Conservation (phyloP, 2,113 vertebrate species). For the Tylochromis polylepis region DNA sequence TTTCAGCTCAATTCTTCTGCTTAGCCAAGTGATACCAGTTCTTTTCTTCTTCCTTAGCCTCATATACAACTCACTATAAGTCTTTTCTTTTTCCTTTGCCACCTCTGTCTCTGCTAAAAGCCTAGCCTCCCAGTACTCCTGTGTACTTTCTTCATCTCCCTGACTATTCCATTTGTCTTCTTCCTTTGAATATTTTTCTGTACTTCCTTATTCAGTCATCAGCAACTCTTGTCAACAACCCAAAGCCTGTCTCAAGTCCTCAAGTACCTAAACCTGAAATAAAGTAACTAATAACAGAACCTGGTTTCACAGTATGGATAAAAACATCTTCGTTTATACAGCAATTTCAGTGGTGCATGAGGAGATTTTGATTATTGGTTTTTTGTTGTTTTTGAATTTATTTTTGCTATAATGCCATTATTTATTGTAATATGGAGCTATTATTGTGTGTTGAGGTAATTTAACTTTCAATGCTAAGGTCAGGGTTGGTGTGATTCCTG, state of each 20-base stretch:
- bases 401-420: constrained; percentile 16
- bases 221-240: neutral
- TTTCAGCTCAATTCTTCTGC: neutral
- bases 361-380: neutral
- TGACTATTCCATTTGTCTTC: neutral
- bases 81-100: neutral
- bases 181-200: neutral
- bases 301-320: neutral
- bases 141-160: neutral
- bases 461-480: neutral
- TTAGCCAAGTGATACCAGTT: neutral
- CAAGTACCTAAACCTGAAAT: neutral
- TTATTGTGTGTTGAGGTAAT: constrained; percentile 24
- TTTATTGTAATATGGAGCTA: neutral
- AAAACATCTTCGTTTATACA: neutral
- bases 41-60: neutral
- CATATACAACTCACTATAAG: neutral
- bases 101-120: no score
- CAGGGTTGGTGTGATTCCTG: neutral
- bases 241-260: neutral
- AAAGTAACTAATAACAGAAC: neutral
- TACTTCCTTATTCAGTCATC: neutral
- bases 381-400: neutral
- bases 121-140: neutral
- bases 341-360: neutral